phyloP scores from a whole-genome alignment of 2,888 invertebrate genomes.

The Pachymerium ferrugineum region DNA sequence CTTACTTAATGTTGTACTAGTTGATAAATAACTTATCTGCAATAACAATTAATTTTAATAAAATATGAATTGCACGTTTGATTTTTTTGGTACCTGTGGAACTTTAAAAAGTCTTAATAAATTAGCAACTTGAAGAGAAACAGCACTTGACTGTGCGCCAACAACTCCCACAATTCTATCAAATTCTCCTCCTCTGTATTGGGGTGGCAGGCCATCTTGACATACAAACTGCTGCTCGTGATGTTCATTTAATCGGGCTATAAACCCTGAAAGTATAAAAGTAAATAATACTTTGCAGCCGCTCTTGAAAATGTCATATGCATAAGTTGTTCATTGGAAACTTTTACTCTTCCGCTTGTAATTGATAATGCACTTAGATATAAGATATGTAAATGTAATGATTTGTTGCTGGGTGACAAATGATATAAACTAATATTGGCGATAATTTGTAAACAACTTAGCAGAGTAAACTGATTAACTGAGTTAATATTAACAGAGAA shows the following conservation, averaged over 20 bases:
- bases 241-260: constrained; percentile 50
- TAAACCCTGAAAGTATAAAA: constrained; percentile 51
- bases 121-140: constrained; percentile 54
- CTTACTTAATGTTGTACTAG: constrained; percentile 54
- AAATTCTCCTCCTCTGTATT: constrained; percentile 48
- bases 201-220: constrained; percentile 48
- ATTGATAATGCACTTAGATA: neutral
- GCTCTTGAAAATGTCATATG: no score
- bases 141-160: constrained; percentile 53
- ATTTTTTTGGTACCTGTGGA: constrained; percentile 48
- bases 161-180: constrained; percentile 54
- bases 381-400: neutral
- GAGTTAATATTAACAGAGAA: neutral
- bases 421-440: neutral
- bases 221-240: constrained; percentile 50
- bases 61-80: neutral
- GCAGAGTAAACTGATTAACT: neutral
- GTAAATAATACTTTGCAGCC: neutral
- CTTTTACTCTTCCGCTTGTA: no score
- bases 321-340: neutral
- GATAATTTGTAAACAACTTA: neutral
- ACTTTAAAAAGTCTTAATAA: constrained; percentile 53
- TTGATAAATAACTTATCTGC: constrained; percentile 55
- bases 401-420: neutral
- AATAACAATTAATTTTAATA: constrained; percentile 27